Percentiles rank a stretch among this genome's conserved stretches.
Conservation (phyloP, 2,113 vertebrate species). For the Rhizomys pruinosus region DNA sequence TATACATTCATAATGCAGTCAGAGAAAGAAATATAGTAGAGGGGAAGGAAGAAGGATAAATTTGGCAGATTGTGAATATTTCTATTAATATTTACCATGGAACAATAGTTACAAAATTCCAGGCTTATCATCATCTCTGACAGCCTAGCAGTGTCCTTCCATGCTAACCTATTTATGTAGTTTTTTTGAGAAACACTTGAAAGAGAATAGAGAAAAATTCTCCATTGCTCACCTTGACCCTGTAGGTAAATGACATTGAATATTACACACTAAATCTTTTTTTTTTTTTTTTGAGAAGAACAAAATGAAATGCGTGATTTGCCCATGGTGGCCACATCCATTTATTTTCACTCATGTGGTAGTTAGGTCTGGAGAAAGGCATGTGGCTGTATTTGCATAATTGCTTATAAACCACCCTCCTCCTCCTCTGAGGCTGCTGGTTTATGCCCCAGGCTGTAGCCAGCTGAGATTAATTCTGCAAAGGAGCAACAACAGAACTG, state of each 20-base stretch:
- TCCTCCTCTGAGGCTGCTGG: slow-evolving; percentile 72
- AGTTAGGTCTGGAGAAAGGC: slow-evolving; percentile 69
- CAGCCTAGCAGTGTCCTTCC: not conserved
- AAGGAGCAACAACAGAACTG: slow-evolving; percentile 79
- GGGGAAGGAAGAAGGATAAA: not conserved
- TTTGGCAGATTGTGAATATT: not conserved
- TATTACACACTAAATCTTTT: slow-evolving; percentile 67
- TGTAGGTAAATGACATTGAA: slow-evolving; percentile 46
- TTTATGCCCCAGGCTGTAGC: slow-evolving; percentile 76
- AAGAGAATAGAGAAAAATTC: slow-evolving; percentile 72
- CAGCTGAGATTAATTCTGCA: slow-evolving; percentile 79
- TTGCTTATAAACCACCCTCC: slow-evolving; percentile 78
- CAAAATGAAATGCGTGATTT: slow-evolving; percentile 71
- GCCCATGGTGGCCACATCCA: slow-evolving; percentile 74
- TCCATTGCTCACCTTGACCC: not conserved
- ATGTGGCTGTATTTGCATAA: slow-evolving; percentile 84
- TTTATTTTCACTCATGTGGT: slow-evolving; percentile 80
- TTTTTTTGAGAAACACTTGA: too few relatives aligned
- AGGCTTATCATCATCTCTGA: not conserved
- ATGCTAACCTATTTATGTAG: too few relatives aligned
- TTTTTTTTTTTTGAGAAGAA: slow-evolving; percentile 71
- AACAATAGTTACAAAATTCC: not conserved
- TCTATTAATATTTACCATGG: slow-evolving; percentile 13
- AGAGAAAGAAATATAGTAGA: not conserved
- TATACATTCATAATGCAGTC: not conserved